Evolutionary conservation across 2,113 vertebrate species (phyloP).

Genomic region (Rana temporaria): DNA sequence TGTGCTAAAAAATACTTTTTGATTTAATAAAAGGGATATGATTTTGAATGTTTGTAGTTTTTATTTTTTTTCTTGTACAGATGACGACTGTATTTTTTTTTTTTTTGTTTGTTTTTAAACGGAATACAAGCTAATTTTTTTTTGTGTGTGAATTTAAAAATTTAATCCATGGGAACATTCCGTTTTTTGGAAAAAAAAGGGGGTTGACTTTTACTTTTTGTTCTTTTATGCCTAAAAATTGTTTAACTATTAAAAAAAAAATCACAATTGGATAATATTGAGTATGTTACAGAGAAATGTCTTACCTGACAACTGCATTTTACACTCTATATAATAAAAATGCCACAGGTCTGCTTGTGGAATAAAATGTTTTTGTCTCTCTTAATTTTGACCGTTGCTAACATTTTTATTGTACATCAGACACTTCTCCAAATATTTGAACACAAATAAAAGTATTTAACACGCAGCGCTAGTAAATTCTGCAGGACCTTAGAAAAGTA

Average conservation of each 20-base stretch:
- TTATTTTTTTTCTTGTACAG: slow-evolving; percentile 86
- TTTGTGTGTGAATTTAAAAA: slow-evolving; percentile 69
- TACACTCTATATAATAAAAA: slow-evolving; percentile 92
- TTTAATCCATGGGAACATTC: slow-evolving; percentile 79
- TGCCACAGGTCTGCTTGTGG: slow-evolving; percentile 80
- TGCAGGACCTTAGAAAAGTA: too few relatives aligned
- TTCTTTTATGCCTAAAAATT: slow-evolving; percentile 76
- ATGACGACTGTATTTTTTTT: slow-evolving; percentile 98
- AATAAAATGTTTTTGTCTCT: slow-evolving; percentile 61
- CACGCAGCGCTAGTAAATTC: too few relatives aligned
- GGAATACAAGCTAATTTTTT: slow-evolving; percentile 79
- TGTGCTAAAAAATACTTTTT: slow-evolving; percentile 71
- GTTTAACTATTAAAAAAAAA: slow-evolving; percentile 76
- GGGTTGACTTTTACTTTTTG: slow-evolving; percentile 23
- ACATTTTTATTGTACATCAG: too few relatives aligned
- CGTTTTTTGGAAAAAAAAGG: slow-evolving; percentile 64
- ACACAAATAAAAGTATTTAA: too few relatives aligned
- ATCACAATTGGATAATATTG: slow-evolving; percentile 69
- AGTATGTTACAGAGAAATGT: slow-evolving; percentile 79
- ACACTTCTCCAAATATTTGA: too few relatives aligned
- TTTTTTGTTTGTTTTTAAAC: slow-evolving; percentile 77
- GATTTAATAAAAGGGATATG: slow-evolving; percentile 99
- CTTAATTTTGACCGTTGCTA: not conserved
- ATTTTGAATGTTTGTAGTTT: slow-evolving; percentile 94
- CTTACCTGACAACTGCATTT: slow-evolving; percentile 87